Percentiles rank a stretch among this genome's conserved stretches.
phyloP scores from a whole-genome alignment of 2,797 vertebrate genomes.

The Myripristis jacobus region DNA sequence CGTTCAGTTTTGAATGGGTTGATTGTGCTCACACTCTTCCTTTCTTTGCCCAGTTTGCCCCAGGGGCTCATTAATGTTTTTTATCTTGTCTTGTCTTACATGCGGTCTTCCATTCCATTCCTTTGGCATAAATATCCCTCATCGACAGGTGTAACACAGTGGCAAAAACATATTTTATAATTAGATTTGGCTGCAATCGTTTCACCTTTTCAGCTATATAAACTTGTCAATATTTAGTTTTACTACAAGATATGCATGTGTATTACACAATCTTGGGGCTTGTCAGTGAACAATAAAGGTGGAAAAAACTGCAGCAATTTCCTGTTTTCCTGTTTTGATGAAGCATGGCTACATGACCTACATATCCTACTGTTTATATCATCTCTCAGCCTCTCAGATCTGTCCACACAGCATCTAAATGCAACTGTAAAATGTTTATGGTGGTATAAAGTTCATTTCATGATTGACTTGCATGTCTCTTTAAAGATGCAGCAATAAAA shows the following conservation, averaged over 20 bases:
- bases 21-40: too few relatives aligned
- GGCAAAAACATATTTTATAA: slow-evolving; percentile 53
- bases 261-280: slow-evolving; percentile 27
- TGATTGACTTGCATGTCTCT: slow-evolving; percentile 45
- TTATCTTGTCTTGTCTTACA: too few relatives aligned
- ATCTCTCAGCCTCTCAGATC: slow-evolving; percentile 4
- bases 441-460: slow-evolving; percentile 65
- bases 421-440: slow-evolving; percentile 70
- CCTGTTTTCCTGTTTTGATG: slow-evolving; percentile 31
- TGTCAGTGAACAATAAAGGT: slow-evolving; percentile 28
- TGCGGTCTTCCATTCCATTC: too few relatives aligned
- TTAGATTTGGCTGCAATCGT: neutral
- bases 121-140: slow-evolving; percentile 22
- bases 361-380: slow-evolving; percentile 34
- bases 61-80: too few relatives aligned
- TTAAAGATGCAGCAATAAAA: slow-evolving; percentile 58
- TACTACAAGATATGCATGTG: neutral
- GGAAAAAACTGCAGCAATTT: slow-evolving; percentile 41
- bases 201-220: neutral
- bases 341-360: slow-evolving; percentile 7
- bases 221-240: neutral
- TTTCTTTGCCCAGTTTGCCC: too few relatives aligned
- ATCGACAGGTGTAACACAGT: slow-evolving; percentile 49
- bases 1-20: too few relatives aligned
- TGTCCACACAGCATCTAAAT: slow-evolving; percentile 38